Evolutionary conservation across 1,140 invertebrate species (phyloP), one percentile per base, ranked within the genome.

Genomic region (Drosophila quadrilineata): DNA sequence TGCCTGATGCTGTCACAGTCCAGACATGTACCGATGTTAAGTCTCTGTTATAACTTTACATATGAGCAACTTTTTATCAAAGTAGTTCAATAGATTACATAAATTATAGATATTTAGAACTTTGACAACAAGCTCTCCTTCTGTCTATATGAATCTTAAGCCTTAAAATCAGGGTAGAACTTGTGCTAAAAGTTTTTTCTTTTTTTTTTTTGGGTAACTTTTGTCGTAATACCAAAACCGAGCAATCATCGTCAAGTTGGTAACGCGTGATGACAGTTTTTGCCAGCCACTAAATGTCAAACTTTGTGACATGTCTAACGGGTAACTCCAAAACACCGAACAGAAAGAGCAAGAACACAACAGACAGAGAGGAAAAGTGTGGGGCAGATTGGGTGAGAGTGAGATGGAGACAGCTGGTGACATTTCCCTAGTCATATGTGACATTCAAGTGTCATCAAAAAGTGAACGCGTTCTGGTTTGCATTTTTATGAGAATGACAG

Each of bases 201-300:
- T n/a, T n/a, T n/a, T n/a, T n/a, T n/a, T n/a, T n/a, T n/a, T n/a
- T n/a, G n/a, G 29, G 10, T 56, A 80, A 75, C 63, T 38, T 79
- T 77, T 79, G 62, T 24, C 33, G 50, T 54, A 50, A 57, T 52
- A 43, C 28, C 49, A 70, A 76, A n/a, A 73, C 73, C 73, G 73
- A 77, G 73, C 77, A 82, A 82, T 82, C 77, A 82, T 82, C 70
- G 77, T 82, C 73, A 85, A 85, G 69, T 73, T 82, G 45, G 33
- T 38, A 59, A 52, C 56, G 65, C 66, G 69, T 64, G 66, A 58
- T 85, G 77, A 84, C 77, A 85, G 77, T 84, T 85, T 84, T 84
- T 79, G 74, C 77, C 79, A 85, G 75, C 77, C 77, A 84, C 77
- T 84, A 84, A 84, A 84, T 85, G 79, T 84, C 79, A 85, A 84